phyloP scores from a whole-genome alignment of 2,113 vertebrate genomes.

The Laticauda colubrina region DNA sequence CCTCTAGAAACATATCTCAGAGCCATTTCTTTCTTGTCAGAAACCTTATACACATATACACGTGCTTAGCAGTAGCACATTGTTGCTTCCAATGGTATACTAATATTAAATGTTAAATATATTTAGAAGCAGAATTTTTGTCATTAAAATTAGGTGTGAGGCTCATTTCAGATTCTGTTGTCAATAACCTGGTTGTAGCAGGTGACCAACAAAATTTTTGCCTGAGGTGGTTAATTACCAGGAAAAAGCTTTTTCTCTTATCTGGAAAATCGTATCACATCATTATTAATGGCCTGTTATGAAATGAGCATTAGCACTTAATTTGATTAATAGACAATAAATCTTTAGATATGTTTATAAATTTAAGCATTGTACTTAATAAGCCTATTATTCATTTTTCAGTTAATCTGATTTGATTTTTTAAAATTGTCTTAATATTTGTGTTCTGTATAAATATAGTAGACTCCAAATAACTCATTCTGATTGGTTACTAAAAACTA shows the following conservation, averaged over 20 bases:
- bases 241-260: neutral
- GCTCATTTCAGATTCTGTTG: neutral
- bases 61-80: neutral
- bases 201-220: constrained; percentile 16
- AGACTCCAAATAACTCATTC: too few relatives aligned
- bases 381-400: constrained; percentile 29
- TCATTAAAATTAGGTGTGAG: neutral
- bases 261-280: constrained; percentile 25
- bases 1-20: neutral
- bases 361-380: constrained; percentile 21
- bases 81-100: neutral
- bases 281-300: constrained; percentile 16
- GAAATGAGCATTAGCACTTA: constrained; percentile 28
- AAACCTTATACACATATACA: neutral
- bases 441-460: too few relatives aligned
- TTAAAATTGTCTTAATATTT: neutral
- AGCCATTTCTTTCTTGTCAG: neutral
- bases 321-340: constrained; percentile 13
- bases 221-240: constrained; percentile 20
- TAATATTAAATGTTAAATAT: neutral
- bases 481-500: too few relatives aligned
- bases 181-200: neutral
- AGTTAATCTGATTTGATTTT: constrained; percentile 7
- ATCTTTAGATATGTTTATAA: constrained; percentile 32
- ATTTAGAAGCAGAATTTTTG: constrained; percentile 1